Evolutionary conservation across 2,888 invertebrate species (phyloP).

Genomic region (Tipula lateralis): DNA sequence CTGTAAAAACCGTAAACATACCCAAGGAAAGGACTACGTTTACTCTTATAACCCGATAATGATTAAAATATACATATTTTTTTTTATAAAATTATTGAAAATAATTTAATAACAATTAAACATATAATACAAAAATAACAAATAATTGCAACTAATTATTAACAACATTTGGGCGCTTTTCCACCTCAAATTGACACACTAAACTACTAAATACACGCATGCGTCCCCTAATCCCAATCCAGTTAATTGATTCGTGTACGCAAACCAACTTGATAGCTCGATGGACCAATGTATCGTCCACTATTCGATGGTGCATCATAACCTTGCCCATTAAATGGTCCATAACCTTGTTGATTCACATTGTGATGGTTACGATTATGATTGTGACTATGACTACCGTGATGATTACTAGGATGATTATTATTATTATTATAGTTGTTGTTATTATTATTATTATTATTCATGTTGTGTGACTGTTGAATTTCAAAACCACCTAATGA

Average conservation of each 20-base stretch:
- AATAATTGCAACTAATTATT: neutral
- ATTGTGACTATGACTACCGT: neutral
- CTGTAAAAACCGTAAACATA: no score
- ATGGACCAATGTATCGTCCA: constrained; percentile 32
- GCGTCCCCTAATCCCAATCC: neutral
- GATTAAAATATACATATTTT: neutral
- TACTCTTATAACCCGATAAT: no score
- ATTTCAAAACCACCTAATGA: neutral
- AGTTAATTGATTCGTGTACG: neutral
- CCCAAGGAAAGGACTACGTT: no score
- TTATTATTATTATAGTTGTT: neutral
- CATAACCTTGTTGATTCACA: constrained; percentile 28
- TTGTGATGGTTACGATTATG: neutral
- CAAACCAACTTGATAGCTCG: constrained; percentile 31
- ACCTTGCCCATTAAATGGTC: constrained; percentile 20
- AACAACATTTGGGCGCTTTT: neutral
- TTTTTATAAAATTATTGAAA: neutral
- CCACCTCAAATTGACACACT: no score
- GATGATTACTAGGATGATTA: neutral
- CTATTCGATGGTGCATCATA: constrained; percentile 31
- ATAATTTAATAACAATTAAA: constrained; percentile 4
- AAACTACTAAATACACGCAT: neutral
- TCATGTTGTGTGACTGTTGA: neutral
- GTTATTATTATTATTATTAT: neutral
- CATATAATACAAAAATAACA: neutral